These are phyloP conservation scores for Paraescarpia echinospica DNA, from an alignment of 1,140 invertebrate species.

Conservation along the genomic window DNA sequence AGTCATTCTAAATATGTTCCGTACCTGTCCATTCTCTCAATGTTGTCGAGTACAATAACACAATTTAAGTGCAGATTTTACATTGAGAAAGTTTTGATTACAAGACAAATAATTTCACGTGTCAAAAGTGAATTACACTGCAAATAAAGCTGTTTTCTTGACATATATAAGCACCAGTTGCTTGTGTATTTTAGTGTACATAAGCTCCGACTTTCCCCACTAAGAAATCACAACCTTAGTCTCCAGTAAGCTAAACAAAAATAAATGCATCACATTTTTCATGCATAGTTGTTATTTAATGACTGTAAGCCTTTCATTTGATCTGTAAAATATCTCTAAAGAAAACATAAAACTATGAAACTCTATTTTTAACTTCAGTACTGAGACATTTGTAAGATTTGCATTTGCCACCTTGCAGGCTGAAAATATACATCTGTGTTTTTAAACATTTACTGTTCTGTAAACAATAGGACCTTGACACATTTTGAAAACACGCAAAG, in stretches of 20 bases:
- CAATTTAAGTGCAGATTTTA: neutral
- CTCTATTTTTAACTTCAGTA: no score
- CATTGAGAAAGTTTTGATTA: neutral
- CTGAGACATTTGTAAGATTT: no score
- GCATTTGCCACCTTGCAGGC: no score
- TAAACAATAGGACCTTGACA: no score
- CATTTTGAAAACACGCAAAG: no score
- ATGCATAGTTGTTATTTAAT: conserved; percentile 21
- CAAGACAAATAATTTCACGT: neutral
- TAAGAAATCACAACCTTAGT: conserved; percentile 32
- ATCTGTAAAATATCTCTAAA: neutral
- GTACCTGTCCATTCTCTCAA: neutral
- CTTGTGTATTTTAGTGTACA: no score
- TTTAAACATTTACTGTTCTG: no score
- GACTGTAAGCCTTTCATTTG: neutral
- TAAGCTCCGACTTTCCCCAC: conserved; percentile 27
- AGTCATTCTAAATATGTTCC: neutral
- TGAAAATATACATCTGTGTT: no score
- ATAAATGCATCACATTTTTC: conserved; percentile 9
- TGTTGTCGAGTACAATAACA: neutral
- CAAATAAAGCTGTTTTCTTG: neutral
- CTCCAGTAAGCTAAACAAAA: conserved; percentile 27
- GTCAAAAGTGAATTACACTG: neutral
- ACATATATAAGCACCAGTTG: neutral
- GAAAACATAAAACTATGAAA: no score